These are phyloP conservation scores for Parnassius apollo DNA, from an alignment of 2,888 invertebrate species.

Conservation along the genomic window DNA sequence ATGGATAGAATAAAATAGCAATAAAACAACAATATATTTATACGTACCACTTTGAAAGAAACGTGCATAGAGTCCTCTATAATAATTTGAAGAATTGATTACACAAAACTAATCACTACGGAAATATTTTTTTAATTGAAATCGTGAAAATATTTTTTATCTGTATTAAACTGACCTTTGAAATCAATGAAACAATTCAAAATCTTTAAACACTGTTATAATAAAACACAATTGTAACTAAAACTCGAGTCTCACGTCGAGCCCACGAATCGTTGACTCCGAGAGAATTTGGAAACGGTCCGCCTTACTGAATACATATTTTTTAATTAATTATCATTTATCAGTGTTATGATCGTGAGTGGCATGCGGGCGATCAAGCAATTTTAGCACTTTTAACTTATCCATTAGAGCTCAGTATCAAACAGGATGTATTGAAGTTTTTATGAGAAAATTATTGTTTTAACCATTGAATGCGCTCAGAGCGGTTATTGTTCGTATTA, in stretches of 20 bases:
- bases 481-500: constrained; percentile 63
- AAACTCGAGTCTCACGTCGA: constrained; percentile 27
- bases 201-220: constrained; percentile 3
- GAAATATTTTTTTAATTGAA: too few species aligned
- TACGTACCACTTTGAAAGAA: background rate
- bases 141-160: too few species aligned
- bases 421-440: constrained; percentile 39
- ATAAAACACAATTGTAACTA: constrained; percentile 18
- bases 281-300: constrained; percentile 66
- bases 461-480: constrained; percentile 65
- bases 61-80: too few species aligned
- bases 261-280: constrained; percentile 65
- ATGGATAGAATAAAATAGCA: too few species aligned
- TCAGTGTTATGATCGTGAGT: constrained; percentile 41
- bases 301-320: constrained; percentile 67
- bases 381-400: constrained; percentile 41
- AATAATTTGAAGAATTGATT: too few species aligned
- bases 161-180: background rate
- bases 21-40: background rate
- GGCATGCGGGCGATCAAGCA: constrained; percentile 25
- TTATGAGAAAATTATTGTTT: constrained; percentile 71
- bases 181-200: constrained; percentile 12
- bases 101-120: too few species aligned
- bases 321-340: constrained; percentile 75
- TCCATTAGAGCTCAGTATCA: constrained; percentile 40